These are phyloP conservation scores for Eleginops maclovinus DNA, from an alignment of 2,113 vertebrate species.

Conservation along the genomic window DNA sequence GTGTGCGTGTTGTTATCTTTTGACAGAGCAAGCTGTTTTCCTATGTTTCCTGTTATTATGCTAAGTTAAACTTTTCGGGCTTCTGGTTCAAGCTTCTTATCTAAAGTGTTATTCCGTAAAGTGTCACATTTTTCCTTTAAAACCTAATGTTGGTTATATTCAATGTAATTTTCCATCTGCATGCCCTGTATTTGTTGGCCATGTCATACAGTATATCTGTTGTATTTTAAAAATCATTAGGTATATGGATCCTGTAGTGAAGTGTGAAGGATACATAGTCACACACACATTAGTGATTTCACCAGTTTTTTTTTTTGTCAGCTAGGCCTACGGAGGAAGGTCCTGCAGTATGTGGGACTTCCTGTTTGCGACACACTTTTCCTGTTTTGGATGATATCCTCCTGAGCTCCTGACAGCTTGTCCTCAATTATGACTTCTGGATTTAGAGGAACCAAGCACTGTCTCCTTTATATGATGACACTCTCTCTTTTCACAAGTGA, in stretches of 20 bases:
- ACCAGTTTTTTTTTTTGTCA: conserved; percentile 57
- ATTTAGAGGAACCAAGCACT: conserved; percentile 23
- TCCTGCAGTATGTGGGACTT: conserved; percentile 60
- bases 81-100: no score
- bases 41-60: background rate
- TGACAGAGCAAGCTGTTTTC: background rate
- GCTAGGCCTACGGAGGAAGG: conserved; percentile 51
- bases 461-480: conserved; percentile 32
- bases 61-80: background rate
- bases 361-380: conserved; percentile 80
- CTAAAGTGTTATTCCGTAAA: background rate
- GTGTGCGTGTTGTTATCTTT: background rate
- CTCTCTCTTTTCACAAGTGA: conserved; percentile 36
- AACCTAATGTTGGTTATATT: background rate
- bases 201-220: background rate
- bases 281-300: conserved; percentile 9
- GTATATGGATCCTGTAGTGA: background rate
- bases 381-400: conserved; percentile 73
- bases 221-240: conserved; percentile 8
- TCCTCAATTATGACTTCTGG: conserved; percentile 39
- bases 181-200: background rate
- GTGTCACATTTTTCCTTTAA: background rate
- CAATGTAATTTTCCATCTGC: background rate
- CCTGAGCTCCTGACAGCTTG: conserved; percentile 44
- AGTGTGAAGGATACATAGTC: background rate